Base-by-base conservation (phyloP, 2,113 vertebrate genomes). In the Pelusios castaneus region DNA sequence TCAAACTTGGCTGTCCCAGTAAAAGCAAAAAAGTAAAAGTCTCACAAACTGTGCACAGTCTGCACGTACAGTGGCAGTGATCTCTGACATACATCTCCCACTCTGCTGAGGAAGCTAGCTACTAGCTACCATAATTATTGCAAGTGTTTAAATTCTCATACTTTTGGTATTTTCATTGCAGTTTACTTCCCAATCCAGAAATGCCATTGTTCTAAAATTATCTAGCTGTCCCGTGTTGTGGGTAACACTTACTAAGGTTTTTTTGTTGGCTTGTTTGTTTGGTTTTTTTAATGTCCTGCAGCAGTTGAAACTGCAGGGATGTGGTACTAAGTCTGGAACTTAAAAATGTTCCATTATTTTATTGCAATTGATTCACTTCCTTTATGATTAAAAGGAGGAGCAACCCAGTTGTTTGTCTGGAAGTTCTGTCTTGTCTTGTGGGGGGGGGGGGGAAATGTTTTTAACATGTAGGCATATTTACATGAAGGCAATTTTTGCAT, bases 311-410 rank as follows among this genome's bases (percentile, higher is more conserved):
- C 29, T 80, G 25, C 24, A 67, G 58, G 84, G 78, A 78, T 1
- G 5, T 29, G 7, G 14, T 88, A 51, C 45, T 96, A 78, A 11
- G 70, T 78, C 58, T 87, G 17, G 31, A 67, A 67, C 34, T 67
- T 67, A 21, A 67, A 67, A 17, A 19, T 10, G 8, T 19, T 60
- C 31, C 58, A n/a, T 84, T 88, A 87, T 38, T 84, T 31, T 52
- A 55, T 47, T 67, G 0, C 70, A 89, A 91, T 19, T 25, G 51
- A 52, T 88, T 63, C 29, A 8, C 56, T 24, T 78, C 25, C 92
- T 89, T 83, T 91, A 90, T 93, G 55, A 49, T 41, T 84, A 70
- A 89, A 47, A 92, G 85, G 56, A 87, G 43, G 90, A 95, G 82
- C 56, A 89, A 45, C 63, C 11, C 82, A 52, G 84, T 89, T 90